Evolutionary conservation across 2,113 vertebrate species (phyloP), one percentile per base, ranked within the genome.

Genomic region (Diphyllodes magnificus): DNA sequence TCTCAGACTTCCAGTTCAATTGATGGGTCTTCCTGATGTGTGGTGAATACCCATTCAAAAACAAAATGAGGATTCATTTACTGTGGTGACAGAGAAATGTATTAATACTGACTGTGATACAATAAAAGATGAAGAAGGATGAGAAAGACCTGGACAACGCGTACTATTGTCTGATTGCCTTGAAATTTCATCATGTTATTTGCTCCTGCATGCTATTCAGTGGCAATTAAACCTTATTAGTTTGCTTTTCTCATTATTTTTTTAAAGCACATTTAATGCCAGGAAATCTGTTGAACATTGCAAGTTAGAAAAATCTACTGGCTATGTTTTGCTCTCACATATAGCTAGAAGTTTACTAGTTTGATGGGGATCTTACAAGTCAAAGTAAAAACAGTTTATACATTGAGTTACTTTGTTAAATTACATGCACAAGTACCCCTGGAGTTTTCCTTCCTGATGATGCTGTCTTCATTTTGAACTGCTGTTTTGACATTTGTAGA

Each of bases 401-500:
- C 47, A 16, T 57, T 79, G 28, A 54, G 40, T 82, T 86, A 37
- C 68, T 82, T 81, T 27, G 57, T 64, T 91, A 87, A 91, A 95
- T 95, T 91, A 49, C 79, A 93, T 63, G 69, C 73, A 42, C 70
- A 95, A 27, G 13, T 91, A 69, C 53, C 35, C 75, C 75, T 70
- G 59, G 87, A 95, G 94, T 94, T 96, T 93, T 94, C 64, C 42
- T 87, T 92, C 66, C 42, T 86, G 81, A 83, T 94, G 88, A 80
- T 96, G 63, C 61, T 84, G 90, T 96, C 92, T 90, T 92, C 78
- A 51, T 95, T 89, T 56, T 95, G 70, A 92, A 88, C 93, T 66
- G 42, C 90, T 95, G 87, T 93, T 95, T 94, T 97, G 95, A 96
- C 95, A 97, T 97, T 97, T 97, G 93, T 95, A 71, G 92, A 90